These are phyloP conservation scores for Drosophila mayri DNA, from an alignment of 1,140 invertebrate species.

Conservation along the genomic window DNA sequence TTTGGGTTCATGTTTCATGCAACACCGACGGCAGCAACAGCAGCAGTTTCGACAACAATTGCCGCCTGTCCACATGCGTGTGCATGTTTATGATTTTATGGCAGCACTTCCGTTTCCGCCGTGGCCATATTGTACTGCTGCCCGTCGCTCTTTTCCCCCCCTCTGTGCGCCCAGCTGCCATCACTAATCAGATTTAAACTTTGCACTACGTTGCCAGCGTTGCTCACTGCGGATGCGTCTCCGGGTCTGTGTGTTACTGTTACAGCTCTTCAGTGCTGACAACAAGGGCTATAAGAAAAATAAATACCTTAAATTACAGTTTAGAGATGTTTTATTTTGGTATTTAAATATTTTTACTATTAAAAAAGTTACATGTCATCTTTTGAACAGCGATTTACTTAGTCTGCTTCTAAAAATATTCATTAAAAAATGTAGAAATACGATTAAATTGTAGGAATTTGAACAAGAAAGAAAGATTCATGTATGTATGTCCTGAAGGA, in stretches of 20 bases:
- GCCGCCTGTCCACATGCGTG: slow-evolving; percentile 66
- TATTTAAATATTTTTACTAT: not conserved
- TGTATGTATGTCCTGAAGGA: too few species aligned
- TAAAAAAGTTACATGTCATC: not conserved
- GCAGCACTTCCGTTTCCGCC: slow-evolving; percentile 81
- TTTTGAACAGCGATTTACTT: not conserved
- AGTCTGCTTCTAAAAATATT: not conserved
- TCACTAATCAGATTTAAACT: slow-evolving; percentile 83
- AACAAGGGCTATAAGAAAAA: too few species aligned
- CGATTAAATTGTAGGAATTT: not conserved
- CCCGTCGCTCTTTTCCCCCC: not conserved
- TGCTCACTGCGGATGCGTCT: slow-evolving; percentile 54
- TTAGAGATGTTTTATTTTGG: not conserved
- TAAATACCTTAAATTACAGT: not conserved
- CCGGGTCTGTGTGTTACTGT: slow-evolving; percentile 29
- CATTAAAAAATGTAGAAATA: not conserved
- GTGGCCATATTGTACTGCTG: slow-evolving; percentile 61
- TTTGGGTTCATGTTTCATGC: slow-evolving; percentile 78
- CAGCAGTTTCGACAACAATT: slow-evolving; percentile 55
- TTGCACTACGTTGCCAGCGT: slow-evolving; percentile 77
- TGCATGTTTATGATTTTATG: slow-evolving; percentile 84
- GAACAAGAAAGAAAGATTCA: too few species aligned
- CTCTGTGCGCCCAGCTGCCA: slow-evolving; percentile 33
- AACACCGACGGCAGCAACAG: slow-evolving; percentile 31
- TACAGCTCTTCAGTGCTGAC: slow-evolving; percentile 16